Conservation (phyloP, 2,797 vertebrate genomes). For the Furcifer pardalis region DNA sequence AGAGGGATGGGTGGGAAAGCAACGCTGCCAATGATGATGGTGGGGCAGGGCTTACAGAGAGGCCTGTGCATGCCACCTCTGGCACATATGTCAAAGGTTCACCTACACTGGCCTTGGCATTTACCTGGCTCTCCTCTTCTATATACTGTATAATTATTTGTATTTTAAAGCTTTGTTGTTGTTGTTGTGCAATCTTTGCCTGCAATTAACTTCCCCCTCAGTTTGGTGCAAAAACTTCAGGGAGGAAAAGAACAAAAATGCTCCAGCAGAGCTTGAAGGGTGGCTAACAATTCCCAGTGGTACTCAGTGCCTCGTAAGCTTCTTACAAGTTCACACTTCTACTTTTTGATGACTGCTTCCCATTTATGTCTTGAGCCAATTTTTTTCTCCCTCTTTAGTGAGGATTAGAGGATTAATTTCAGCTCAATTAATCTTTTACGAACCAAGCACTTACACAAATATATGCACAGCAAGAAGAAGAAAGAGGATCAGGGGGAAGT, state of each 20-base stretch:
- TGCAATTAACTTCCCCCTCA: not conserved
- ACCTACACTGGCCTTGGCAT: not conserved
- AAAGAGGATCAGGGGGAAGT: not conserved
- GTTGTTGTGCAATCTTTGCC: not conserved
- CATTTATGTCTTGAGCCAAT: conserved; percentile 1
- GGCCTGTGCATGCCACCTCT: no score
- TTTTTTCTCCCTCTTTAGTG: not conserved
- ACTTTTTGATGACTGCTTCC: not conserved
- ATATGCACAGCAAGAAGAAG: not conserved
- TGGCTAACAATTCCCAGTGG: not conserved
- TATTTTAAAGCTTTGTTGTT: not conserved
- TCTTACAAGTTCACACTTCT: not conserved
- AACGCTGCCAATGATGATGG: no score
- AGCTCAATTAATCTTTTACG: conserved; percentile 4
- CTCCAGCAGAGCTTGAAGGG: not conserved
- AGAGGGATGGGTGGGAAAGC: no score
- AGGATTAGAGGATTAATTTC: conserved; percentile 22
- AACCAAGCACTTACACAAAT: not conserved
- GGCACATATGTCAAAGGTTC: no score
- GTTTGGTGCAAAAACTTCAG: not conserved
- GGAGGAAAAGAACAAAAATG: not conserved
- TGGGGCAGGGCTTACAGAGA: no score
- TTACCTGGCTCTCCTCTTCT: not conserved
- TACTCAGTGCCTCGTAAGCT: not conserved
- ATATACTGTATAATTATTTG: not conserved